Percentiles rank a stretch among this genome's conserved stretches.
Conservation (phyloP, 2,888 invertebrate species). For the Pammene aurita region DNA sequence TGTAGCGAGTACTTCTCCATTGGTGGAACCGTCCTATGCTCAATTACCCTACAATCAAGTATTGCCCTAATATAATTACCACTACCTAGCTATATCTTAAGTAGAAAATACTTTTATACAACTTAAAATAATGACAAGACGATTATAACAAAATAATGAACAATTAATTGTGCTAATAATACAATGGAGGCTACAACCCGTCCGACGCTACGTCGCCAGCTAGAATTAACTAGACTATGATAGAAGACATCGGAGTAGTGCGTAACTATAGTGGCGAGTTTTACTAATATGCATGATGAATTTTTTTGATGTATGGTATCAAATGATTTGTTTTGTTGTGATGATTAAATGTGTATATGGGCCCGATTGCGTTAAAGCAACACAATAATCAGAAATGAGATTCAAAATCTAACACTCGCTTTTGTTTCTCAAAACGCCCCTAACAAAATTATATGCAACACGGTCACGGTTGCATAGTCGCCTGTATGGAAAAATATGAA, state of each 20-base stretch:
- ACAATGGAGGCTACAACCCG: conserved; percentile 60
- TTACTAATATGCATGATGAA: no score
- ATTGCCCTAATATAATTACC: conserved; percentile 78
- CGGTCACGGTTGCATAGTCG: no score
- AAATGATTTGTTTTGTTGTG: no score
- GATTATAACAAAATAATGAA: conserved; percentile 76
- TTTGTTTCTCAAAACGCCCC: no score
- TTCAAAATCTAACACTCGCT: no score
- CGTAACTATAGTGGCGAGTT: neutral
- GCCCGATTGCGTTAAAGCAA: no score
- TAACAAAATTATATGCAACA: no score
- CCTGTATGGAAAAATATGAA: no score
- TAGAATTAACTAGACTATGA: conserved; percentile 48
- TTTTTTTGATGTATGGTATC: no score
- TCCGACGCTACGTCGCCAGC: conserved; percentile 47
- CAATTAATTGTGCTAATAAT: conserved; percentile 78
- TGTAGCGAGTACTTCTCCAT: conserved; percentile 44
- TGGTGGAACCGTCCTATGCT: conserved; percentile 44
- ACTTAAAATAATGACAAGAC: conserved; percentile 83
- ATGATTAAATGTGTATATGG: no score
- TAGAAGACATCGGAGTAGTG: neutral
- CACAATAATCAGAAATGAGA: no score
- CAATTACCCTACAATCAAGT: conserved; percentile 66
- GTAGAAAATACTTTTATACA: conserved; percentile 81
- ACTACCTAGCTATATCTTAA: conserved; percentile 81